A percentile compares a stretch with the other conserved stretches of the same genome.
Evolutionary conservation across 2,113 vertebrate species (phyloP).

Genomic region (Psittacula cyanocephala): DNA sequence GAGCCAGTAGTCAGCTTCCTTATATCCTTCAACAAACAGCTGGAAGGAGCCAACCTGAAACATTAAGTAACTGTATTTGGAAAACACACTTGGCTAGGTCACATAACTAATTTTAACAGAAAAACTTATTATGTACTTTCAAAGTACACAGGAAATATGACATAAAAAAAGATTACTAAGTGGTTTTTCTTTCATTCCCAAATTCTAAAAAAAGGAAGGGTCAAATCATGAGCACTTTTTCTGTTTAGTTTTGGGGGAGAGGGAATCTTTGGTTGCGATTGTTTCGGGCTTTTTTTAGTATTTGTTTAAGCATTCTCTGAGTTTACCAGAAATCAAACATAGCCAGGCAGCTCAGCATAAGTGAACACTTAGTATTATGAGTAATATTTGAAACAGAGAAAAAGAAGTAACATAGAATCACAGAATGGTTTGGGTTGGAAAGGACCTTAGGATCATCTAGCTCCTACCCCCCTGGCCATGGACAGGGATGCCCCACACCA

Average conservation of each 20-base stretch:
- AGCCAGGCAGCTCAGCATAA: neutral
- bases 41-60: constrained; percentile 97
- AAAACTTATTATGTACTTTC: neutral
- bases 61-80: constrained; percentile 43
- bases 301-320: neutral
- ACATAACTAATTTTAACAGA: neutral
- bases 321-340: neutral
- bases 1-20: constrained; percentile 95
- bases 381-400: neutral
- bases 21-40: constrained; percentile 94
- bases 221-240: neutral
- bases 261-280: neutral
- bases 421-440: neutral
- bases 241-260: neutral
- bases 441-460: neutral
- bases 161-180: neutral
- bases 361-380: neutral
- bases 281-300: neutral
- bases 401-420: neutral
- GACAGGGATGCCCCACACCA: neutral
- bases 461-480: neutral
- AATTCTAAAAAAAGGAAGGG: neutral
- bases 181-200: neutral
- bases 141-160: neutral
- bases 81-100: neutral